Conservation (phyloP, 2,888 invertebrate genomes). For the Galerucella nymphaeae region DNA sequence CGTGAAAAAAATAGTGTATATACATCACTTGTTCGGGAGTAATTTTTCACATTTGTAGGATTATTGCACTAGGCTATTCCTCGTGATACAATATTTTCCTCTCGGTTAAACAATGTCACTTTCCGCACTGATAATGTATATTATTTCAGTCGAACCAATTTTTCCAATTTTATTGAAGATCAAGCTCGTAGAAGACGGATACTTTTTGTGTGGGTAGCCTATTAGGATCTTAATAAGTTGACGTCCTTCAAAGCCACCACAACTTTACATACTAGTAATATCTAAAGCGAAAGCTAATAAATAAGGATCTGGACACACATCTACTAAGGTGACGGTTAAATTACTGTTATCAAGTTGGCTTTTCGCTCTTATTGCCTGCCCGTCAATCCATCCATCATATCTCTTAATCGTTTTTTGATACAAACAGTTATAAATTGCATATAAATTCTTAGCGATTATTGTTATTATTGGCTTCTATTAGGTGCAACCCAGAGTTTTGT, state of each 20-base stretch:
- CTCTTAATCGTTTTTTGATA: constrained; percentile 64
- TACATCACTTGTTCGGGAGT: too few relatives aligned
- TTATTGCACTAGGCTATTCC: too few relatives aligned
- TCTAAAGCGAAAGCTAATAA: constrained; percentile 49
- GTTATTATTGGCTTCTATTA: constrained; percentile 63
- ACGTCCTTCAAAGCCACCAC: constrained; percentile 15
- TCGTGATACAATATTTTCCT: too few relatives aligned
- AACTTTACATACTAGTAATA: constrained; percentile 32
- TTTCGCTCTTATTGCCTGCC: constrained; percentile 56
- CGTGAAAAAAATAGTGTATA: too few relatives aligned
- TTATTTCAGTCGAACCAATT: too few relatives aligned
- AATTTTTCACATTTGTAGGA: too few relatives aligned
- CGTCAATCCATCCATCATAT: constrained; percentile 65
- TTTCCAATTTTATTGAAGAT: too few relatives aligned
- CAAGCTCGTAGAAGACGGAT: neutral
- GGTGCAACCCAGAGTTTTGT: constrained; percentile 60
- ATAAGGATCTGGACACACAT: constrained; percentile 48
- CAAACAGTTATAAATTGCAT: constrained; percentile 64
- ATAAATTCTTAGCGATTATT: constrained; percentile 64
- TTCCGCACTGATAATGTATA: too few relatives aligned
- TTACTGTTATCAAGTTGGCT: constrained; percentile 64
- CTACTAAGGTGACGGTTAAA: constrained; percentile 62
- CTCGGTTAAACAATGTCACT: too few relatives aligned
- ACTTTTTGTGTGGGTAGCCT: neutral
- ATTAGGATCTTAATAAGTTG: constrained; percentile 2